Evolutionary conservation across 2,113 vertebrate species (phyloP), one percentile per base, ranked within the genome.

Genomic region (Corythoichthys haematopterus): DNA sequence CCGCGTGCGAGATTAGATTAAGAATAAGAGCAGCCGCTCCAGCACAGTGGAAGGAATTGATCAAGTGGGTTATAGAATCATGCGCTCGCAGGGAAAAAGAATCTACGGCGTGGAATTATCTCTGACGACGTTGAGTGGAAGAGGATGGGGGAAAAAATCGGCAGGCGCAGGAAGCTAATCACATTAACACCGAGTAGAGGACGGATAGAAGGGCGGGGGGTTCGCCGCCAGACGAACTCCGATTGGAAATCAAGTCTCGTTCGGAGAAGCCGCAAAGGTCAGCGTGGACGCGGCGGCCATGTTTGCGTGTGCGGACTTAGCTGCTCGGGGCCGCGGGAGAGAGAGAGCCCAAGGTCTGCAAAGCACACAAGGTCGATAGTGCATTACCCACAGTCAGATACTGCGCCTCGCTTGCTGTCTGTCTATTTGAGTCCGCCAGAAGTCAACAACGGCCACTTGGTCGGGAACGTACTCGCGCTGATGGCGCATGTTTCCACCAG

Each of bases 241-340:
- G 74, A 85, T 89, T 85, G 82, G 86, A 89, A 88, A 88, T 84
- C 84, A 85, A 84, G 89, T 87, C 86, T 84, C 72, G 78, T 84
- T 83, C 69, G 47, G 76, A 20, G 36, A 86, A 86, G 80, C 80
- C 75, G 60, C 43, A 84, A 85, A 88, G 85, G 88, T 89, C 88
- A 85, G 70, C 28, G 20, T 81, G 83, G 85, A 79, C 77, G 76
- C 64, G 35, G 77, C 53, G 60, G 50, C 13, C 61, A 71, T 71
- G 67, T 71, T 43, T 59, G 74, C 52, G 63, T 58, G 58, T 60
- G 68, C 71, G 66, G 72, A 83, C 79, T 86, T 80, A 82, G 83
- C 80, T 75, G 78, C 81, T 73, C 69, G 76, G 51, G 84, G 85
- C 82, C 85, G 78, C 85, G 55, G 76, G 79, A 86, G 78, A 85